Conservation (phyloP, 2,797 vertebrate species). For the Fratercula arctica region DNA sequence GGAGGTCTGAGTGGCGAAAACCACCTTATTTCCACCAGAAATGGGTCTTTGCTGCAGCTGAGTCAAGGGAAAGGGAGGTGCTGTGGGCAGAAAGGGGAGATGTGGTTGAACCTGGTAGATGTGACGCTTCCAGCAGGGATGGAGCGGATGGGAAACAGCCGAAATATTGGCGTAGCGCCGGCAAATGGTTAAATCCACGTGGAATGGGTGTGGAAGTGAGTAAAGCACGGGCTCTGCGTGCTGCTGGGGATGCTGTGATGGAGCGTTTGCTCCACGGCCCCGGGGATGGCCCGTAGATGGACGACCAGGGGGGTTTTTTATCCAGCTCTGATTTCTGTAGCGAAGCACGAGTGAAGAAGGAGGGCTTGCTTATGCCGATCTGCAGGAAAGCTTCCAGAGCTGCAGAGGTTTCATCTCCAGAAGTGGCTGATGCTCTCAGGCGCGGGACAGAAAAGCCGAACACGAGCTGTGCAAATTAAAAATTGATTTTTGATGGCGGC, state of each 20-base stretch:
- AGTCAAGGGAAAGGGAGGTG: background rate
- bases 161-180: background rate
- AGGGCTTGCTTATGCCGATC: background rate
- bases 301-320: background rate
- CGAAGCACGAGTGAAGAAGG: background rate
- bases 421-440: background rate
- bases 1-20: background rate
- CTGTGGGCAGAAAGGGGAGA: background rate
- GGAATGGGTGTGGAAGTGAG: background rate
- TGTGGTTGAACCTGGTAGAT: background rate
- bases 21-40: background rate
- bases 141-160: background rate
- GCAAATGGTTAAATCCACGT: background rate
- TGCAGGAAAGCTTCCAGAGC: background rate
- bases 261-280: background rate
- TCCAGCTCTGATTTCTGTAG: background rate
- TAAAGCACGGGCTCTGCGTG: background rate
- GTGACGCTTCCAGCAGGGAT: background rate
- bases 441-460: background rate
- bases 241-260: background rate
- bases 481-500: background rate
- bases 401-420: background rate
- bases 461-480: background rate
- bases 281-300: background rate
- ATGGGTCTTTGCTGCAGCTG: background rate